Base-by-base conservation (phyloP, 2,888 invertebrate genomes). In the Phalangium opilio region DNA sequence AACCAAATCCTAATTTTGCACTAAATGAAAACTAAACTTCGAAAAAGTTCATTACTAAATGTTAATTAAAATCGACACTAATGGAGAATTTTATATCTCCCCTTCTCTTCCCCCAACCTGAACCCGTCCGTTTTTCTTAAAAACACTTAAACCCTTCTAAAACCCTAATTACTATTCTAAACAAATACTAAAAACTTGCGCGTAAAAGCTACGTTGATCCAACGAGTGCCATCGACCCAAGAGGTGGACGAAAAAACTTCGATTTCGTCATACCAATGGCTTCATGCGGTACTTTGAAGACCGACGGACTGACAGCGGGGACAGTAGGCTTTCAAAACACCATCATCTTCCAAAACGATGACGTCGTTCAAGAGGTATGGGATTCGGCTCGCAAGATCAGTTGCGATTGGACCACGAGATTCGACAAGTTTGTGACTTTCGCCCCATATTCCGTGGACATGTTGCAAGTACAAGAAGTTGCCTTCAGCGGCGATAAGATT, bases 401-500 rank as follows among this genome's bases (percentile, higher is more conserved):
- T 14, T 60, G 60, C 41, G 48, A 49, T 42, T 58, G 47, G 43
- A 41, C 42, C n/a, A 51, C 32, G 8, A 27, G 49, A 3, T 47
- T 55, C 45, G 52, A 57, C 35, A 58, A 58, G 38, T 34, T 53
- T 10, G 52, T 60, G 21, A 56, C 58, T 3, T 61, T 59, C 43
- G 46, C 51, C 14, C 57, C 60, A 1, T 53, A 58, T 34, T 34
- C 52, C 8, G 61, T 59, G 11, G 58, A 54, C 39, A 56, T 55
- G 51, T 45, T 59, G 32, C 53, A 54, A 20, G 55, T 58, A 8
- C 44, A 53, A 20, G 58, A 58, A 36, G 50, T 57, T n/a, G 49
- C 47, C 7, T 58, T 52, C 47, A 49, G 54, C 8, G 52, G 51
- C 15, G 76, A 77, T 1, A 76, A 78, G 3, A 73, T 81, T 1